Percentiles rank a stretch among this genome's conserved stretches.
phyloP scores from a whole-genome alignment of 1,140 invertebrate species.

The Callitettix versicolor region DNA sequence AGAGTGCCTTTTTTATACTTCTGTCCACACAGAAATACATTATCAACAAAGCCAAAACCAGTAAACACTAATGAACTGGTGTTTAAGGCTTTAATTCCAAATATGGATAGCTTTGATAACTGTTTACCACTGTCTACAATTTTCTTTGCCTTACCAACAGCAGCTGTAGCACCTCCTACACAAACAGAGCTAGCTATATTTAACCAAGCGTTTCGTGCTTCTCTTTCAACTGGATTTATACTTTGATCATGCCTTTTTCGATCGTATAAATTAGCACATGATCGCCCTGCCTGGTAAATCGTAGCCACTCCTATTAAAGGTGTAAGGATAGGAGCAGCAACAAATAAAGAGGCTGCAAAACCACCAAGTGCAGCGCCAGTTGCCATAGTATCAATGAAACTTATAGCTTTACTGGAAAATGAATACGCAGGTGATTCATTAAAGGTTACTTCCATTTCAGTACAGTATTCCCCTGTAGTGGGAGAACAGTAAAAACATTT shows the following conservation, averaged over 20 bases:
- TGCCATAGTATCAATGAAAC: neutral
- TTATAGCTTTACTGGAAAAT: neutral
- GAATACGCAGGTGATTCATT: neutral
- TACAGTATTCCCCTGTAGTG: neutral
- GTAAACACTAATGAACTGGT: neutral
- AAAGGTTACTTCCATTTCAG: neutral
- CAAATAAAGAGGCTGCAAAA: neutral
- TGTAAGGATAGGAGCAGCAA: neutral
- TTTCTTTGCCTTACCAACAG: neutral
- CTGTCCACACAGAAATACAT: neutral
- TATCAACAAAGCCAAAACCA: conserved; percentile 7
- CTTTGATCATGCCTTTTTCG: neutral
- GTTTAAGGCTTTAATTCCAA: conserved; percentile 1
- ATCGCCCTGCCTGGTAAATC: neutral
- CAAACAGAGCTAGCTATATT: neutral
- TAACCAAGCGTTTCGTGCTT: conserved; percentile 4
- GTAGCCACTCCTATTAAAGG: neutral
- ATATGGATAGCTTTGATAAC: neutral
- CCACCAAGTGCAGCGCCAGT: neutral
- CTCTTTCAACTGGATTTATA: neutral
- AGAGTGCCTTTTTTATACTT: conserved; percentile 2
- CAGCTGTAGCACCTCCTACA: neutral
- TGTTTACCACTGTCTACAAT: conserved; percentile 1
- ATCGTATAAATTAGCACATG: neutral
- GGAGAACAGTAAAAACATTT: conserved; percentile 6